phyloP scores from a whole-genome alignment of 1,140 invertebrate species.

The Trialeurodes vaporariorum region DNA sequence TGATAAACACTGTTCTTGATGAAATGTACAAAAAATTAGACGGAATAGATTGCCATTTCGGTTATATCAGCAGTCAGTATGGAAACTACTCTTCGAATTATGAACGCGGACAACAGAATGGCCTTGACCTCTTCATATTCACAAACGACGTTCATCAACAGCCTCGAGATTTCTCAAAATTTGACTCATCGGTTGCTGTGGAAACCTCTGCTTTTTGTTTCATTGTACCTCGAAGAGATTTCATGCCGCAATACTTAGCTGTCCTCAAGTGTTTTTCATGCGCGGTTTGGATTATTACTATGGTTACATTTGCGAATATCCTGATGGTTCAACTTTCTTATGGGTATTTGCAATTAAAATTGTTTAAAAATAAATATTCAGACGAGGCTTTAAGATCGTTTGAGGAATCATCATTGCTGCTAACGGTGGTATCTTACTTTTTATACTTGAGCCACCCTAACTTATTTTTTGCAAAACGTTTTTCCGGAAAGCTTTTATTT shows the following conservation, averaged over 20 bases:
- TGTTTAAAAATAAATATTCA: not conserved
- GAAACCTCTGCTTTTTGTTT: too few species aligned
- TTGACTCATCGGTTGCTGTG: too few species aligned
- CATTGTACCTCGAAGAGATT: not conserved
- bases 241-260: not conserved
- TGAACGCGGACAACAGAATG: too few species aligned
- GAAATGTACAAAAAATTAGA: not conserved
- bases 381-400: not conserved
- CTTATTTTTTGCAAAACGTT: not conserved
- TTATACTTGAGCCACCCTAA: not conserved
- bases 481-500: not conserved
- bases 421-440: not conserved
- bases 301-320: not conserved
- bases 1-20: not conserved
- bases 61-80: too few species aligned
- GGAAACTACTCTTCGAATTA: too few species aligned
- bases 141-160: too few species aligned
- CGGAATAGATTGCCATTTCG: not conserved
- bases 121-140: too few species aligned
- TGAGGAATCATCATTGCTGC: not conserved
- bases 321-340: not conserved
- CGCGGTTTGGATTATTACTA: not conserved
- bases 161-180: too few species aligned
- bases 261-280: not conserved
- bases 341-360: not conserved